phyloP scores from a whole-genome alignment of 2,797 vertebrate species.

The Crypturellus tataupa region DNA sequence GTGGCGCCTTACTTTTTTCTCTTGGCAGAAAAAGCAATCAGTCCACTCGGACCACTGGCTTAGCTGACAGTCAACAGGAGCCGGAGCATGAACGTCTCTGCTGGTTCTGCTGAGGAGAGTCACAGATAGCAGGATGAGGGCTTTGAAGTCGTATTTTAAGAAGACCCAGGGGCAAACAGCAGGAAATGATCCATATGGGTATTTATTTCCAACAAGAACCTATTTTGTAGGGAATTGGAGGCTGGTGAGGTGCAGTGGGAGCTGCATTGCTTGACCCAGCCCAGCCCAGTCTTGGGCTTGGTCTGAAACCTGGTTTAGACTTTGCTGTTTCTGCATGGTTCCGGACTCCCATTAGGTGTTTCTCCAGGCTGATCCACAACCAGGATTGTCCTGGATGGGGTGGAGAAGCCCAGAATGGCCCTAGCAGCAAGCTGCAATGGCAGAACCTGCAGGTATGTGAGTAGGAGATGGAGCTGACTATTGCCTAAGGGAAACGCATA shows the following conservation, averaged over 20 bases:
- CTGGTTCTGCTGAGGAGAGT: constrained; percentile 43
- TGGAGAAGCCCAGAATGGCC: not conserved
- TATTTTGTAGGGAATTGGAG: not conserved
- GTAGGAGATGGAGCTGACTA: fast-evolving
- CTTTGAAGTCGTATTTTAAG: constrained; percentile 23
- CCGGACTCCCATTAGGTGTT: not conserved
- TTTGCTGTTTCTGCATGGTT: not conserved
- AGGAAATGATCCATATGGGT: not conserved
- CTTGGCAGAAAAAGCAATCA: constrained; percentile 88
- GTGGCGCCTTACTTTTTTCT: constrained; percentile 83
- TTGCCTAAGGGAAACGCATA: not conserved
- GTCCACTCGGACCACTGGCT: constrained; percentile 90
- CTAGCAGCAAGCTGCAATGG: not conserved
- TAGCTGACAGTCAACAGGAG: constrained; percentile 85
- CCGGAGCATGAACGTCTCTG: constrained; percentile 55
- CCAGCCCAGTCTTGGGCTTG: not conserved
- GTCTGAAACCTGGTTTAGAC: not conserved
- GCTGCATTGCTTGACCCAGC: not conserved
- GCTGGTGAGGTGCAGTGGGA: not conserved
- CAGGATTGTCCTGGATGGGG: not conserved
- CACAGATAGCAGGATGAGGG: not conserved
- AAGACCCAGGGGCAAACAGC: not conserved
- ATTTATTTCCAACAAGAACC: not conserved
- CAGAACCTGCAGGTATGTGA: too few species aligned
- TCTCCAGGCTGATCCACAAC: fast-evolving